Evolutionary conservation across 2,797 vertebrate species (phyloP).

Genomic region (Syngnathus acus): DNA sequence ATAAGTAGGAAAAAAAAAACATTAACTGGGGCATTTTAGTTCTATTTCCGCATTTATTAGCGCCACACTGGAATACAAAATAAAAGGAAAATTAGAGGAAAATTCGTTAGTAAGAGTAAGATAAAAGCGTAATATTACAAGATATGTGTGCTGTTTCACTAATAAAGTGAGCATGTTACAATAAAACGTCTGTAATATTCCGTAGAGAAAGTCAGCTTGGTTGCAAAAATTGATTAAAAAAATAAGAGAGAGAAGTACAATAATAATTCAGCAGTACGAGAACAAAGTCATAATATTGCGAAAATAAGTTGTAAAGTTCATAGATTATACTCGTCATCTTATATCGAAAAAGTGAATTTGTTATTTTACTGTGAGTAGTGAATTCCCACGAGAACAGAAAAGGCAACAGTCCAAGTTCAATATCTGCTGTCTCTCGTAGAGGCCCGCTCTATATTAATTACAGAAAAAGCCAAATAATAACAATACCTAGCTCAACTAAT

Average conservation of each 20-base stretch:
- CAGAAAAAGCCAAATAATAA: neutral
- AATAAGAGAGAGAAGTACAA: neutral
- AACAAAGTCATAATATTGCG: neutral
- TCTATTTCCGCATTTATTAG: neutral
- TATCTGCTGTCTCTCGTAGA: neutral
- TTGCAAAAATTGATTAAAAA: too few relatives aligned
- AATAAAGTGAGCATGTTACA: neutral
- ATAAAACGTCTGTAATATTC: neutral
- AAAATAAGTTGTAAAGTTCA: neutral
- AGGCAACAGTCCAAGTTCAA: neutral
- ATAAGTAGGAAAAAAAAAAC: constrained; percentile 22
- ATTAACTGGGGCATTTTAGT: neutral
- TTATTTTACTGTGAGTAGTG: neutral
- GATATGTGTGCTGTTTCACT: neutral
- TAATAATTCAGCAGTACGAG: neutral
- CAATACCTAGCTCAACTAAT: neutral
- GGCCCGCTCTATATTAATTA: neutral
- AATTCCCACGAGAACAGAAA: neutral
- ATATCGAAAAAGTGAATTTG: neutral
- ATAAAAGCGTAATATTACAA: neutral
- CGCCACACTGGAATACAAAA: neutral
- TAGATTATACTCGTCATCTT: neutral
- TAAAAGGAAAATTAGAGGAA: neutral
- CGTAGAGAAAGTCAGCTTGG: too few relatives aligned
- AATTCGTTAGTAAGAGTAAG: neutral